These are phyloP conservation scores for Cervus canadensis DNA, from an alignment of 2,113 vertebrate species.

Conservation along the genomic window DNA sequence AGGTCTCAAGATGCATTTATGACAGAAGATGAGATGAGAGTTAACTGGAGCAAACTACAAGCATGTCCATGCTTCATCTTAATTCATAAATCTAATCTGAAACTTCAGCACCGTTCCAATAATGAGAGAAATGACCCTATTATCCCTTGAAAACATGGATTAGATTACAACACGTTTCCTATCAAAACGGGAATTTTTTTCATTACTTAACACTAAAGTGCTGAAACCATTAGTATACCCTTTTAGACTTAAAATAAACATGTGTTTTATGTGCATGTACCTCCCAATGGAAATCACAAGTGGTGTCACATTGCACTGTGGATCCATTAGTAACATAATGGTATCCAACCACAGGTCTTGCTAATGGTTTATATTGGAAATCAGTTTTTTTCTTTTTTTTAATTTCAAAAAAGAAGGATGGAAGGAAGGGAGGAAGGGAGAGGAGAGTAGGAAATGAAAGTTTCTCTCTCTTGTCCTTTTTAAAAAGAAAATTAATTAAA, in stretches of 20 bases:
- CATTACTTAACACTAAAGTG: slow-evolving; percentile 85
- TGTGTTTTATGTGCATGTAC: slow-evolving; percentile 78
- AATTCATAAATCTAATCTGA: slow-evolving; percentile 70
- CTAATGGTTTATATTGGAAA: slow-evolving; percentile 83
- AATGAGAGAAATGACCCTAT: slow-evolving; percentile 77
- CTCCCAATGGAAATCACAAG: slow-evolving; percentile 80
- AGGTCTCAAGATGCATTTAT: not conserved
- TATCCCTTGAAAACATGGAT: slow-evolving; percentile 80
- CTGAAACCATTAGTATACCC: slow-evolving; percentile 84
- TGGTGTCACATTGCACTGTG: slow-evolving; percentile 82
- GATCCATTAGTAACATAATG: slow-evolving; percentile 86
- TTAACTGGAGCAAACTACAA: slow-evolving; percentile 33
- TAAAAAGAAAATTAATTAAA: not conserved
- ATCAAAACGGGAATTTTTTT: slow-evolving; percentile 65
- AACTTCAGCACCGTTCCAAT: slow-evolving; percentile 74
- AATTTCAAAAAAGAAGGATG: not conserved
- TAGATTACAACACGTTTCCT: slow-evolving; percentile 79
- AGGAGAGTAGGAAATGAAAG: not conserved
- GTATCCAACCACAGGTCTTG: slow-evolving; percentile 77
- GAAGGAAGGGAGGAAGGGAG: not conserved
- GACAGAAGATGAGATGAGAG: not conserved
- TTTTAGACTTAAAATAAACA: slow-evolving; percentile 84
- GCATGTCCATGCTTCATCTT: slow-evolving; percentile 40
- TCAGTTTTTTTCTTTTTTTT: not conserved
- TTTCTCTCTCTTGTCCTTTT: not conserved